Conservation (phyloP, 1,140 invertebrate genomes). For the Trypoxylus dichotomus region DNA sequence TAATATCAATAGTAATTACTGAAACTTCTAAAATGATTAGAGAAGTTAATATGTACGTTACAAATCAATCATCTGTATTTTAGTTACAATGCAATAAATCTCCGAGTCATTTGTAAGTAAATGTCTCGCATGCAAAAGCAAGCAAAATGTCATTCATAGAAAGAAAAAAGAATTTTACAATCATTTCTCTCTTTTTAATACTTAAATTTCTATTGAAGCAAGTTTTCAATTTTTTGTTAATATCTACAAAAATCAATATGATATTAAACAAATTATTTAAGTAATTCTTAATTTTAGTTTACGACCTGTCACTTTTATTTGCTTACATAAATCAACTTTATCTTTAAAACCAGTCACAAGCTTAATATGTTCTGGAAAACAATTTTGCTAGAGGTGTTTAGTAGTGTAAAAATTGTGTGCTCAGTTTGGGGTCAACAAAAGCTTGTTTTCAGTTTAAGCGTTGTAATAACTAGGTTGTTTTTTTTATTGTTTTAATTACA, state of each 20-base stretch:
- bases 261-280: conserved; percentile 11
- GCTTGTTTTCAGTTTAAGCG: too few species aligned
- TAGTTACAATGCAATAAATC: conserved; percentile 18
- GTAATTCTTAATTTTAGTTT: background rate
- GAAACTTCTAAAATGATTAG: conserved; percentile 8
- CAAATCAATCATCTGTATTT: background rate
- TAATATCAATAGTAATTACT: background rate
- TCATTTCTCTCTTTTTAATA: conserved; percentile 16
- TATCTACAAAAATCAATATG: conserved; percentile 22
- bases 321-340: too few species aligned
- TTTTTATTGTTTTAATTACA: too few species aligned
- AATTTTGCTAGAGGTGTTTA: too few species aligned
- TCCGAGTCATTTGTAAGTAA: background rate
- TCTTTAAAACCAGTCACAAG: too few species aligned
- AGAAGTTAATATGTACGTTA: conserved; percentile 3
- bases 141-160: conserved; percentile 27
- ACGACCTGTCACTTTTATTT: background rate
- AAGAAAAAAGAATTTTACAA: conserved; percentile 26
- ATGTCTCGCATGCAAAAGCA: conserved; percentile 25
- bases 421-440: too few species aligned
- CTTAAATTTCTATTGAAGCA: conserved; percentile 26
- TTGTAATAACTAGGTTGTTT: too few species aligned
- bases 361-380: too few species aligned
- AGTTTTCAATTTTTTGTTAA: conserved; percentile 27
- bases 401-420: too few species aligned